These are phyloP conservation scores for Megalonaias nervosa DNA, from an alignment of 1,140 invertebrate species.

Conservation along the genomic window DNA sequence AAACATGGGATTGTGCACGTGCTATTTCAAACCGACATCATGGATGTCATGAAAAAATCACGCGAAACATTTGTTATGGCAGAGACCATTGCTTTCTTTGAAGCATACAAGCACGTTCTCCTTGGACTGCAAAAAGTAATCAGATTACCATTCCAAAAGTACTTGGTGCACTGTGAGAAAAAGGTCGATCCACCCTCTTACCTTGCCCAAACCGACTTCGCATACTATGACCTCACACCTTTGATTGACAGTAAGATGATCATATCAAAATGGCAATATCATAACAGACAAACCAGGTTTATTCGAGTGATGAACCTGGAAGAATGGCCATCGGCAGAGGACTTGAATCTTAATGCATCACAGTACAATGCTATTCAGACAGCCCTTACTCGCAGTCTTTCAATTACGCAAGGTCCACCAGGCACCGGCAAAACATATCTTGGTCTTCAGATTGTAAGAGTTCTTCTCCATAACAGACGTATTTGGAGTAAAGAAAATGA, in stretches of 20 bases:
- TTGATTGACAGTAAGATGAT: conserved; percentile 8
- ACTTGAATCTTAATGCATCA: conserved; percentile 67
- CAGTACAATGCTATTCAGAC: conserved; percentile 71
- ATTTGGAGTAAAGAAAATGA: conserved; percentile 33
- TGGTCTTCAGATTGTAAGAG: conserved; percentile 68
- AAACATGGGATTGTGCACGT: conserved; percentile 15
- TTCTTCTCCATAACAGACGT: conserved; percentile 63
- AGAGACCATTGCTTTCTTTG: conserved; percentile 72
- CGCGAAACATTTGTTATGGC: conserved; percentile 58
- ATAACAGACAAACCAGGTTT: conserved; percentile 26
- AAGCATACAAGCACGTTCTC: conserved; percentile 71
- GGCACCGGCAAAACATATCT: conserved; percentile 69
- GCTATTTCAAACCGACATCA: conserved; percentile 61
- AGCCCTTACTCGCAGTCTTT: conserved; percentile 72
- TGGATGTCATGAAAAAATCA: background rate
- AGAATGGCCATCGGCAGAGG: conserved; percentile 53
- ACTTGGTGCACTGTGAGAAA: conserved; percentile 52
- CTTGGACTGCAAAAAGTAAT: conserved; percentile 58
- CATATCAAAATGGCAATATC: background rate
- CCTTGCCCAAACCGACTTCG: conserved; percentile 1
- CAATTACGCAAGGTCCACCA: conserved; percentile 81
- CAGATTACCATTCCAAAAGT: conserved; percentile 67
- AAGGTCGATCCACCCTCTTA: conserved; percentile 50
- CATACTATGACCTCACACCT: no score
- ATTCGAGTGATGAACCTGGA: background rate